phyloP scores from a whole-genome alignment of 1,140 invertebrate genomes.

The Prorops nasuta region DNA sequence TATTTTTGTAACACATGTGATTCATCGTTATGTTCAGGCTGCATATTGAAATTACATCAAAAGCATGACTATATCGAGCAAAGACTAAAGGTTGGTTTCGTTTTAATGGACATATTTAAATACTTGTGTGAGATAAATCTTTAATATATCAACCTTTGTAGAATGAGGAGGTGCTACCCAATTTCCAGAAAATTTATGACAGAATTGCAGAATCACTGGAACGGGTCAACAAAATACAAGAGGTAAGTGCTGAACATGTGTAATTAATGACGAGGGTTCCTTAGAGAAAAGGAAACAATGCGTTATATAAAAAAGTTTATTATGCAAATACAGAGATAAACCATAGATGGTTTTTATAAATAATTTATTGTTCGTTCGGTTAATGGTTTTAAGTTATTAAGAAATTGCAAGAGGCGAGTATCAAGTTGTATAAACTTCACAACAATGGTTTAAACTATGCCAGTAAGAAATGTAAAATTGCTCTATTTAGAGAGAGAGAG shows the following conservation, averaged over 20 bases:
- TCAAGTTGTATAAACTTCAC: too few species aligned
- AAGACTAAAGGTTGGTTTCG: constrained; percentile 25
- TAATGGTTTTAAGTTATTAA: too few species aligned
- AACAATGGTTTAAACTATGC: too few species aligned
- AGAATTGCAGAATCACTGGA: constrained; percentile 9
- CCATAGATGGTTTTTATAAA: too few species aligned
- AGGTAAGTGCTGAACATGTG: constrained; percentile 31
- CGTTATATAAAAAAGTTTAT: too few species aligned
- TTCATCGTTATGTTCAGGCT: constrained; percentile 39
- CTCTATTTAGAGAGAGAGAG: too few species aligned
- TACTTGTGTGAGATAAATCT: constrained; percentile 2
- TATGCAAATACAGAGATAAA: too few species aligned
- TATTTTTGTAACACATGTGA: constrained; percentile 49
- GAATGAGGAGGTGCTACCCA: constrained; percentile 21
- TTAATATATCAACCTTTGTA: constrained; percentile 20
- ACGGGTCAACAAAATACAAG: constrained; percentile 12
- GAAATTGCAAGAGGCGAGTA: too few species aligned
- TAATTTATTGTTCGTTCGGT: too few species aligned
- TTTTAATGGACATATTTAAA: constrained; percentile 4
- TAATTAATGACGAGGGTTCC: too few species aligned
- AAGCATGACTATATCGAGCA: constrained; percentile 26
- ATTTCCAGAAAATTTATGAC: constrained; percentile 5
- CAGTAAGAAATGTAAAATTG: too few species aligned
- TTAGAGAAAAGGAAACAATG: too few species aligned
- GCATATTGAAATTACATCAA: constrained; percentile 40